Evolutionary conservation across 2,888 invertebrate genomes (phyloP).

Genomic region (Conomelus anceps): DNA sequence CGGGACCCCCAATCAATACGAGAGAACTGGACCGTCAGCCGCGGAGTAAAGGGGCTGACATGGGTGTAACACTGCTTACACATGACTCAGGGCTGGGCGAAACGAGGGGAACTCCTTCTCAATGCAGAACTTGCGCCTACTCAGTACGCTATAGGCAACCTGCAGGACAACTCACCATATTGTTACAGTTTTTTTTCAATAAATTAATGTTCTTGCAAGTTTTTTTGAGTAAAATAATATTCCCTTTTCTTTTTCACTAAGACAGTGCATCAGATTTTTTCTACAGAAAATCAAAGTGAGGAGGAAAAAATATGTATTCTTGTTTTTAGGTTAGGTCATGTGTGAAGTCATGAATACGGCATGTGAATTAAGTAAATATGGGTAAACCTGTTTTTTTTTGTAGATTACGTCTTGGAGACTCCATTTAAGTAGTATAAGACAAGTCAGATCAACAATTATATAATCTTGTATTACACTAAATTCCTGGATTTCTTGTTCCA

Average conservation of each 20-base stretch:
- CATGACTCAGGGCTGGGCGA: background rate
- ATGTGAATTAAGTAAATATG: no score
- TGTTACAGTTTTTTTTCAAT: background rate
- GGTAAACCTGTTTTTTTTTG: no score
- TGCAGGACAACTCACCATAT: background rate
- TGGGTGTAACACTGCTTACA: background rate
- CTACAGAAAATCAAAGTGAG: background rate
- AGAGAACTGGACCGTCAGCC: background rate
- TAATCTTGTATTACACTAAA: no score
- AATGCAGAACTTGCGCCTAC: background rate
- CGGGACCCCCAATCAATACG: background rate
- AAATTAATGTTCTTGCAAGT: no score
- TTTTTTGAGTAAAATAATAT: background rate
- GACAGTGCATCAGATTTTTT: background rate
- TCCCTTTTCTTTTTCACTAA: no score
- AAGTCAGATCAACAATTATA: no score
- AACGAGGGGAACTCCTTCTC: background rate
- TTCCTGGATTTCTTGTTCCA: no score
- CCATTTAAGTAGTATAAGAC: no score
- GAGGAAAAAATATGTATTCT: background rate
- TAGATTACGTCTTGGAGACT: no score
- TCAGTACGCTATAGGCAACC: background rate
- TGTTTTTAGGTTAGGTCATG: background rate
- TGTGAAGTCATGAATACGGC: background rate
- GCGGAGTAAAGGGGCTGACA: background rate